Evolutionary conservation across 2,113 vertebrate species (phyloP), one percentile per base, ranked within the genome.

Genomic region (Triplophysa dalaica): DNA sequence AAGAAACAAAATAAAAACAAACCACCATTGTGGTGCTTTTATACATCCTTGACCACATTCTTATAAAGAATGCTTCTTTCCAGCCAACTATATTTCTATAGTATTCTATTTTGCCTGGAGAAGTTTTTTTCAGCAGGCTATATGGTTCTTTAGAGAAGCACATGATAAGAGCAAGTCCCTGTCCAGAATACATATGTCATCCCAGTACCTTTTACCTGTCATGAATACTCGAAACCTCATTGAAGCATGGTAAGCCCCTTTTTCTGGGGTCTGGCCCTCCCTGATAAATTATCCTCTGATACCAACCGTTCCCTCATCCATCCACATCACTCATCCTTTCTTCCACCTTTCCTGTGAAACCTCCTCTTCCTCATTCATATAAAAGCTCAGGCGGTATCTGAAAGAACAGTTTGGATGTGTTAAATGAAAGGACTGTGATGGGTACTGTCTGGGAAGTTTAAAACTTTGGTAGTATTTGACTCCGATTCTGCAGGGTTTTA

Each of bases 101-200:
- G 4, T 33, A 6, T 33, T 14, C 45, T 14, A 14, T 48, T 48
- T 48, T 48, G 11, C 8, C 45, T 48, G 2, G 10, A 48, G 13
- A 48, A 14, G 3, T 0, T 48, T 48, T 48, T 3, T 14, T 48
- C 45, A 13, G 17, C 14, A 52, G 50, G 16, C 4, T 52, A 17
- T 52, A 52, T 1, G 16, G 50, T 52, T 52, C 50, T 21, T 58
- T 21, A 16, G n/a, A 58, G 54, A 84, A 80, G 82, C 80, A 26
- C 60, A 29, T 29, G 26, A 29, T 29, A 3, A 29, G 26, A 29
- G 26, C 26, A 2, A 2, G 26, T 89, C 90, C 90, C 76, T 94
- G 92, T 93, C 94, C 92, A 91, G 93, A 94, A 94, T 94, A 93
- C 91, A 94, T 94, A 94, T 93, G 92, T 91, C 93, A 94, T 88